A percentile compares a stretch with the other conserved stretches of the same genome.
phyloP scores from a whole-genome alignment of 2,797 vertebrate species.

The Sphenopsis melanotis region DNA sequence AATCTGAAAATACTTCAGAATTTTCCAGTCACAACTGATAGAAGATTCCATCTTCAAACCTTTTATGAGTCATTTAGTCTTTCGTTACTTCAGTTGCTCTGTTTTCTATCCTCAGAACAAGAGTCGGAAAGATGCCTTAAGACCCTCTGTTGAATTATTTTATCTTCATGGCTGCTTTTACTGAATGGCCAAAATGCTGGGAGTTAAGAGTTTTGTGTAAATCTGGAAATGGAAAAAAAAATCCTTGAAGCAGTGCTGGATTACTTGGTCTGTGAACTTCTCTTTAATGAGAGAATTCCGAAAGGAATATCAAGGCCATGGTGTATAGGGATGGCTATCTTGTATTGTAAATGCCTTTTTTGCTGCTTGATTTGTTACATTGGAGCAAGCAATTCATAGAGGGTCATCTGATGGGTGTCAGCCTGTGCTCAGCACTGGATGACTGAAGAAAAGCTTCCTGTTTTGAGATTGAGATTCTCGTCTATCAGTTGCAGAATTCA shows the following conservation, averaged over 20 bases:
- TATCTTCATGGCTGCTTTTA: neutral
- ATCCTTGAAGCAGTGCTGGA: neutral
- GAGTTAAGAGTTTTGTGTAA: neutral
- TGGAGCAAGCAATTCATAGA: neutral
- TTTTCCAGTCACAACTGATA: neutral
- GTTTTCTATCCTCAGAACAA: neutral
- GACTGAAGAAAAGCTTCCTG: slow-evolving; percentile 36
- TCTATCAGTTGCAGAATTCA: slow-evolving; percentile 5
- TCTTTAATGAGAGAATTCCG: neutral
- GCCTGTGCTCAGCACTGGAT: neutral
- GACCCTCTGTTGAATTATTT: neutral
- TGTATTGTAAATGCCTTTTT: neutral
- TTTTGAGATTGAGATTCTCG: neutral
- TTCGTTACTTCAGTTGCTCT: neutral
- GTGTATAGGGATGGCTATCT: neutral
- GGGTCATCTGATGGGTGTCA: slow-evolving; percentile 12
- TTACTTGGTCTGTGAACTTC: neutral
- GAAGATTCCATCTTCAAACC: neutral
- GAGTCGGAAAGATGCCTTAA: neutral
- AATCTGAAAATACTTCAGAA: neutral
- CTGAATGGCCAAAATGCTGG: neutral
- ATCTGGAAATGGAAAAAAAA: neutral
- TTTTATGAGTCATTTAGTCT: neutral
- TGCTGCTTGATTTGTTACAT: neutral
- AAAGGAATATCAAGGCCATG: neutral